These are phyloP conservation scores for Pardalotus punctatus DNA, from an alignment of 2,113 vertebrate species.

Conservation along the genomic window DNA sequence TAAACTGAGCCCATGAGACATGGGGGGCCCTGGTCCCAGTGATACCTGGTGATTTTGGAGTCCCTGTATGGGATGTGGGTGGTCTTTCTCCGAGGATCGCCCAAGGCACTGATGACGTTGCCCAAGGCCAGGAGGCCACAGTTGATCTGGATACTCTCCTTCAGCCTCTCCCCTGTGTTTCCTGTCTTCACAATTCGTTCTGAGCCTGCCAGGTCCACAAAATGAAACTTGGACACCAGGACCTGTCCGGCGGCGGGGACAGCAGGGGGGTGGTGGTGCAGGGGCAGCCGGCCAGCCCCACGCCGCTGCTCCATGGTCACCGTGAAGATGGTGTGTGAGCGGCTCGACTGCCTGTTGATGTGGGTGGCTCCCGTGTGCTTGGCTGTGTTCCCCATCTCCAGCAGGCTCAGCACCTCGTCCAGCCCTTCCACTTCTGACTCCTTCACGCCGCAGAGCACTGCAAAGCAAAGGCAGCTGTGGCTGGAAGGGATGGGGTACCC, in stretches of 20 bases:
- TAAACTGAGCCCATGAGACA: rapidly evolving
- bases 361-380: constrained; percentile 93
- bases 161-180: constrained; percentile 91
- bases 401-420: constrained; percentile 92
- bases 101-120: constrained; percentile 94
- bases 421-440: constrained; percentile 94
- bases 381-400: constrained; percentile 93
- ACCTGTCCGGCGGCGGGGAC: constrained; percentile 73
- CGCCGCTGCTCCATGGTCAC: constrained; percentile 94
- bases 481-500: rapidly evolving
- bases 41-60: constrained; percentile 96
- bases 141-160: constrained; percentile 98
- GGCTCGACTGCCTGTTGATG: constrained; percentile 90
- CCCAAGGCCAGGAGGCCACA: constrained; percentile 91
- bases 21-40: rapidly evolving
- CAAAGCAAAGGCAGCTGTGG: background rate
- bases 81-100: constrained; percentile 89
- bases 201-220: constrained; percentile 94
- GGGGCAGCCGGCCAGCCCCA: constrained; percentile 69
- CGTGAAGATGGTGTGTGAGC: constrained; percentile 93
- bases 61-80: constrained; percentile 95
- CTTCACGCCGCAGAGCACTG: constrained; percentile 92
- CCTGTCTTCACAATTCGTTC: constrained; percentile 91
- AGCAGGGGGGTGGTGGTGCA: background rate
- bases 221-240: constrained; percentile 93